Percentiles rank a stretch among this genome's conserved stretches.
Conservation (phyloP, 2,888 invertebrate species). For the Conistra vaccinii region DNA sequence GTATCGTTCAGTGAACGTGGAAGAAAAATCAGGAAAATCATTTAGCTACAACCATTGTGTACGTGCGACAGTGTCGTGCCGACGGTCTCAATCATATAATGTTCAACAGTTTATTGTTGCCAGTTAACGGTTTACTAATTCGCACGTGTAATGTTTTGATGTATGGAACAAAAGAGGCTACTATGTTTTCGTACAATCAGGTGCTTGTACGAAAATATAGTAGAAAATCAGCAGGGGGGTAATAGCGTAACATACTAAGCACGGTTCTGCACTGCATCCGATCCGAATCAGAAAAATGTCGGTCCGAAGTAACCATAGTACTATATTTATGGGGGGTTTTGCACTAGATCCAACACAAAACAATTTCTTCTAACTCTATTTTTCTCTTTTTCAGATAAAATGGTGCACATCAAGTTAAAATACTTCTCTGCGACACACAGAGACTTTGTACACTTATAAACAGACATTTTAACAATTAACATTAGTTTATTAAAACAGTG, state of each 20-base stretch:
- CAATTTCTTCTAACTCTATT: background rate
- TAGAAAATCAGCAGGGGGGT: background rate
- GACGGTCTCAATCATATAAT: background rate
- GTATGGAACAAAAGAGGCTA: background rate
- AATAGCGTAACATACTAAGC: background rate
- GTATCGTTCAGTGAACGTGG: background rate
- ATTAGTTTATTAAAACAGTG: constrained; percentile 13
- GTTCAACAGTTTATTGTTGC: constrained; percentile 3
- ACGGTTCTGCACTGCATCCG: background rate
- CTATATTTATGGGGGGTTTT: background rate
- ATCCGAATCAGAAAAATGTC: background rate
- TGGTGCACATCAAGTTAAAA: constrained; percentile 45
- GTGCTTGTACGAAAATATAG: background rate
- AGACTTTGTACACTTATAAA: constrained; percentile 27
- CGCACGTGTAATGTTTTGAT: background rate
- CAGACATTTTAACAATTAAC: background rate
- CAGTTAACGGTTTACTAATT: background rate
- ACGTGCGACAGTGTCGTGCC: background rate
- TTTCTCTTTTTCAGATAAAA: constrained; percentile 55
- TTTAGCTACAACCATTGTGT: constrained; percentile 14
- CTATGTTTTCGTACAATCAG: too few relatives aligned
- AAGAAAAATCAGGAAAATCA: background rate
- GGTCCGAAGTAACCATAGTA: background rate
- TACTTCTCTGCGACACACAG: background rate
- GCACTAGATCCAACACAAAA: too few relatives aligned